A percentile compares a stretch with the other conserved stretches of the same genome.
These are phyloP conservation scores for Theonella swinhoei DNA, from an alignment of 37 sponge, comb jelly and placozoan genomes.

Conservation along the genomic window DNA sequence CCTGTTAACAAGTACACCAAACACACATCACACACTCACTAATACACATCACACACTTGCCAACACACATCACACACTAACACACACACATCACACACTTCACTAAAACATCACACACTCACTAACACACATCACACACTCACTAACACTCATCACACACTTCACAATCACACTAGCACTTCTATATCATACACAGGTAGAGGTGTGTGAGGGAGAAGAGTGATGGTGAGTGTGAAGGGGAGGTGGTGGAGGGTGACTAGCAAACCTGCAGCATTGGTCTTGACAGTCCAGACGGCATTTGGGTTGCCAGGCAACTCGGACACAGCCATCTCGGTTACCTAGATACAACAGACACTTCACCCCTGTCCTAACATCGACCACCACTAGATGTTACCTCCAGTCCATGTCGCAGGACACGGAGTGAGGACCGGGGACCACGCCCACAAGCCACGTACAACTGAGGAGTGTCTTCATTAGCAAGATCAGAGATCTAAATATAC, in stretches of 20 bases:
- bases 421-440: conserved; percentile 97
- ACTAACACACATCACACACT: conserved; percentile 26
- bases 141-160: conserved; percentile 15
- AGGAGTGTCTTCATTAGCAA: conserved; percentile 96
- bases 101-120: too few relatives aligned
- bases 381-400: conserved; percentile 80
- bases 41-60: background rate
- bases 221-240: too few relatives aligned
- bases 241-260: too few relatives aligned
- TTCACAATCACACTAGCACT: conserved; percentile 14
- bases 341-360: background rate
- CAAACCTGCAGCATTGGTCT: conserved; percentile 71
- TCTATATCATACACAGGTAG: background rate
- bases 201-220: too few relatives aligned
- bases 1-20: background rate
- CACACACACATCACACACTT: background rate
- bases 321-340: conserved; percentile 99
- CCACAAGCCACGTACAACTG: conserved; percentile 98
- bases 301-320: conserved; percentile 99
- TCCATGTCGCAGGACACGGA: conserved; percentile 94
- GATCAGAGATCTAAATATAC: conserved; percentile 79
- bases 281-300: conserved; percentile 98
- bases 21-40: background rate
- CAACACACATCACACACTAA: conserved; percentile 10
- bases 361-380: background rate